These are phyloP conservation scores for Sinopyrophorus schimmeli DNA, from an alignment of 2,888 invertebrate species.

Conservation along the genomic window DNA sequence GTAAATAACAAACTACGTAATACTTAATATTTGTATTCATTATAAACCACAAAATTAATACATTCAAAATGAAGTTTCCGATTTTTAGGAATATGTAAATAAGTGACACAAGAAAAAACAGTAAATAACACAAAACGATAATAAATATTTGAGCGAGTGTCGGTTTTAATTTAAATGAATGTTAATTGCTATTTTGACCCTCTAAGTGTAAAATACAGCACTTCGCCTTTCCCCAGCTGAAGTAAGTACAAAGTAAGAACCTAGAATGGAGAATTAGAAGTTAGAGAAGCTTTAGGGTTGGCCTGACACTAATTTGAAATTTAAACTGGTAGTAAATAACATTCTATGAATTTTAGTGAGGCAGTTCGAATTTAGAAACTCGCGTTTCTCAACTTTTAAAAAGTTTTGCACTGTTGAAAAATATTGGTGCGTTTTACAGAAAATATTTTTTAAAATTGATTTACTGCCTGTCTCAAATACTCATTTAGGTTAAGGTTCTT, in stretches of 20 bases:
- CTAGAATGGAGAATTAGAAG: constrained; percentile 33
- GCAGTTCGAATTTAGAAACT: constrained; percentile 35
- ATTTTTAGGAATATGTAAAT: too few species aligned
- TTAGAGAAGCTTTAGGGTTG: constrained; percentile 34
- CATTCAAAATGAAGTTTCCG: too few species aligned
- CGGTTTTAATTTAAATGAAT: constrained; percentile 32
- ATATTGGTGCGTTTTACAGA: constrained; percentile 18
- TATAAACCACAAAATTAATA: too few species aligned
- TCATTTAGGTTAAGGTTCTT: too few species aligned
- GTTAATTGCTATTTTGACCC: constrained; percentile 34
- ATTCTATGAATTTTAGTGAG: constrained; percentile 51
- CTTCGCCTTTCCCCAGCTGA: constrained; percentile 27
- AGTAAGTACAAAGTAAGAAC: constrained; percentile 34
- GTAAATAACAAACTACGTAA: too few species aligned
- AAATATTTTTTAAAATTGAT: constrained; percentile 13
- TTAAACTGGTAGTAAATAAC: constrained; percentile 52
- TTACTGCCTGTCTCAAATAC: too few species aligned
- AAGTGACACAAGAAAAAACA: too few species aligned
- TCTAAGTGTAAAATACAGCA: constrained; percentile 34
- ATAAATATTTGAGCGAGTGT: constrained; percentile 29
- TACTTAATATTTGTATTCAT: too few species aligned
- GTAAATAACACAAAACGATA: constrained; percentile 9
- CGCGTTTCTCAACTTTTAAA: constrained; percentile 22
- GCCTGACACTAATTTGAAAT: constrained; percentile 54
- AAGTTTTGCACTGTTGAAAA: constrained; percentile 14